Conservation (phyloP, 1,140 invertebrate species). For the Panagrolaimus sp. region DNA sequence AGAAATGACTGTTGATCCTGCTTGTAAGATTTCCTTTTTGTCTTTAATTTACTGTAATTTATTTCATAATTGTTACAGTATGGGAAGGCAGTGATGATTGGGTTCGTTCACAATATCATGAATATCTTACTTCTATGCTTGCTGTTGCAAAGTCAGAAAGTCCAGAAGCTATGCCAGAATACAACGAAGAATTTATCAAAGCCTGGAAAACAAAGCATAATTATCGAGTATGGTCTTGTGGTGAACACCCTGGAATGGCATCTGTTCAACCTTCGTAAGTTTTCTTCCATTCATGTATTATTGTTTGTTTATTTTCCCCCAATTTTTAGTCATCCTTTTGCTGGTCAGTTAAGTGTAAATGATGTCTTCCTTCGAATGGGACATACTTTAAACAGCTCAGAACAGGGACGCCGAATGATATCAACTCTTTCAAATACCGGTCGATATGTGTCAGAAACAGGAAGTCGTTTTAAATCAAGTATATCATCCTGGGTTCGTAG, state of each 20-base stretch:
- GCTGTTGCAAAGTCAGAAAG: slow-evolving; percentile 42
- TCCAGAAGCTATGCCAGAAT: slow-evolving; percentile 69
- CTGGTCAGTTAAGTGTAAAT: slow-evolving; percentile 80
- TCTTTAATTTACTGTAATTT: slow-evolving; percentile 3
- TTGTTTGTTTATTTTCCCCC: neutral
- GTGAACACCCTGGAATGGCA: slow-evolving; percentile 62
- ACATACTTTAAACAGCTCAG: slow-evolving; percentile 86
- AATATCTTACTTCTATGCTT: slow-evolving; percentile 81
- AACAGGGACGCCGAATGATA: slow-evolving; percentile 83
- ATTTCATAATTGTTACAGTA: slow-evolving; percentile 55
- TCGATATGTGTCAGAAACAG: slow-evolving; percentile 80
- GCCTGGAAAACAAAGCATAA: slow-evolving; percentile 82
- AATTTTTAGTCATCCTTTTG: slow-evolving; percentile 73
- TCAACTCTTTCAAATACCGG: slow-evolving; percentile 84
- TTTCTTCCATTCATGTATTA: neutral
- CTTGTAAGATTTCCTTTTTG: slow-evolving; percentile 18
- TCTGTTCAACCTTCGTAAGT: slow-evolving; percentile 58
- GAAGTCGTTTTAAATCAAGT: slow-evolving; percentile 62
- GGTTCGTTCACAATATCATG: slow-evolving; percentile 86
- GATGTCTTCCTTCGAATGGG: slow-evolving; percentile 86
- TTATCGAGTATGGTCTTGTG: slow-evolving; percentile 73
- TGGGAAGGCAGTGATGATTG: slow-evolving; percentile 90
- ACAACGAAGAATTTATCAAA: slow-evolving; percentile 76
- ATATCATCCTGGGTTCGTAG: slow-evolving; percentile 30
- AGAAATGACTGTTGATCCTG: slow-evolving; percentile 65